Base-by-base conservation (phyloP, 2,797 vertebrate species). In the Arctocebus calabarensis region DNA sequence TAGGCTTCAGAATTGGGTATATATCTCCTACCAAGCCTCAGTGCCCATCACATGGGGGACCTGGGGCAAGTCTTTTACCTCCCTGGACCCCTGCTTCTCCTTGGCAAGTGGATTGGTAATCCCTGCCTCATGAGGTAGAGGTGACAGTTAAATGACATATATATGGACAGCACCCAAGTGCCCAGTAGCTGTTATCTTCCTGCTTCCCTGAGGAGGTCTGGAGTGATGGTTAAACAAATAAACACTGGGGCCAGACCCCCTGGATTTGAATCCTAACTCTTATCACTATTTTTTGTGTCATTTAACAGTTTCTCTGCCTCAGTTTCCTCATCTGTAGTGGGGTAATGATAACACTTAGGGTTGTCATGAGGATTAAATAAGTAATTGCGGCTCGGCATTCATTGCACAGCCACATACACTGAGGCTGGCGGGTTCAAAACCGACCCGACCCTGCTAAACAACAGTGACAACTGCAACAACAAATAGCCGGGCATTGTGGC, bases 221-320 rank as follows among this genome's bases (percentile, higher is more conserved):
- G 83, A 40, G 25, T 94, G 62, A 10, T 40, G 29, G 45, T 66
- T 74, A 37, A 45, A 71, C 71, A 45, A 68, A 62, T 34, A 64
- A 66, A 71, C 16, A 9, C 1, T 3, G 68, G 12, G 19, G n/a
- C 77, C 52, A 45, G 20, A 61, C 40, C n/a, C 9, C 70, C 45
- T 75, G 48, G 66, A 27, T 91, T 84, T 45, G 91, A 70, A 11
- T 87, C 79, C 84, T 37, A 34, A 82, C 73, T 88, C 62, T 32
- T 32, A 32, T 70, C 22, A 13, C 75, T 57, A 7, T 34, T 85
- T 82, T 74, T 45, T 83, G 57, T 68, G 22, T 71, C 55, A n/a
- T 40, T 74, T 52, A 68, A 55, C 73, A 84, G 17, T 88, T 88
- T 40, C 40, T 27, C 3, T 86, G 68, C 43, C 59, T 91, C 86